Percentiles rank a stretch among this genome's conserved stretches.
These are phyloP conservation scores for Gadopsis bispinosus DNA, from an alignment of 2,797 vertebrate genomes.

Conservation along the genomic window DNA sequence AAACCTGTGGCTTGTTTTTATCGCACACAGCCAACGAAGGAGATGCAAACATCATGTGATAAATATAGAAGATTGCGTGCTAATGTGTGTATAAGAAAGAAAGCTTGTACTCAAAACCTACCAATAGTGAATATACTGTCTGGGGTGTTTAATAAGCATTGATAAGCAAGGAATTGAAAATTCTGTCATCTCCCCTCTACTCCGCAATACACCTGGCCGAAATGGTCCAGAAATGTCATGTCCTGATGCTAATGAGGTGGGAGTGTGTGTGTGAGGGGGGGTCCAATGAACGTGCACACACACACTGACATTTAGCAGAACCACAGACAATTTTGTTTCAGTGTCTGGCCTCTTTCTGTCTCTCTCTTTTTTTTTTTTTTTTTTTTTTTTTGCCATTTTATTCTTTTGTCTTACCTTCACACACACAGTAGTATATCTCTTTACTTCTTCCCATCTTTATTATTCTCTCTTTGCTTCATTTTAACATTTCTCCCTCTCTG, in stretches of 20 bases:
- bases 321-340: slow-evolving; percentile 74
- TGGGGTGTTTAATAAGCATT: neutral
- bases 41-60: neutral
- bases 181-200: slow-evolving; percentile 71
- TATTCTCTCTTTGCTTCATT: neutral
- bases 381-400: too few relatives aligned
- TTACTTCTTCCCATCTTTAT: neutral
- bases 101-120: neutral
- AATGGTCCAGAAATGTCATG: slow-evolving; percentile 91
- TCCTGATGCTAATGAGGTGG: slow-evolving; percentile 89
- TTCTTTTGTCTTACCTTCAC: neutral
- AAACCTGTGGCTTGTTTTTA: neutral
- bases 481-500: neutral
- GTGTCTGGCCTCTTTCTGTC: slow-evolving; percentile 62
- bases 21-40: neutral
- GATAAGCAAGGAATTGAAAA: slow-evolving; percentile 67
- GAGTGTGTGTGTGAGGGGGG: slow-evolving; percentile 20
- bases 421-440: neutral
- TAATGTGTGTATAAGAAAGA: neutral
- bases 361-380: neutral
- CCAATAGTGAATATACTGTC: neutral
- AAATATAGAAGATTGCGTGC: neutral
- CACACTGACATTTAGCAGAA: slow-evolving; percentile 79
- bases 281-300: slow-evolving; percentile 12
- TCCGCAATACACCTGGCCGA: slow-evolving; percentile 76